These are phyloP conservation scores for Elgonia sp. DNA, from an alignment of 2,888 invertebrate species.

Conservation along the genomic window DNA sequence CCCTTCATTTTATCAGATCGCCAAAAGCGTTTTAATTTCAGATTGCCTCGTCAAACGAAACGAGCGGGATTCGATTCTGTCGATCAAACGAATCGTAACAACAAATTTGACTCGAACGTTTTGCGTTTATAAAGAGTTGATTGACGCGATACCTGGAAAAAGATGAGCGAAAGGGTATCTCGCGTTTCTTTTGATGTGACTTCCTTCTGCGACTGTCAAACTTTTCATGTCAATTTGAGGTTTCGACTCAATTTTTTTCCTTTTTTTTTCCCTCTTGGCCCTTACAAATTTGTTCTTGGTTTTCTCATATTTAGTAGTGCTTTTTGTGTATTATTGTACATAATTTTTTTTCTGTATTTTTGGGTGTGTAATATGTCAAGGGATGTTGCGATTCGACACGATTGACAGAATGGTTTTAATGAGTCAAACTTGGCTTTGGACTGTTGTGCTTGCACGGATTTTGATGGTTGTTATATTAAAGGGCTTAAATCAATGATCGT, in stretches of 20 bases:
- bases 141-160: constrained; percentile 72
- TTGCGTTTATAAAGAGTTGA: constrained; percentile 74
- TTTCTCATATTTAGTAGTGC: no score
- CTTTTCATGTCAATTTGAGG: constrained; percentile 66
- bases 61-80: constrained; percentile 74
- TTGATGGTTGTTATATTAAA: constrained; percentile 72
- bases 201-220: constrained; percentile 72
- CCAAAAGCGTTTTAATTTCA: constrained; percentile 75
- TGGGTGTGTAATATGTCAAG: constrained; percentile 47
- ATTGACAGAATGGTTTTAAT: constrained; percentile 75
- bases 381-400: constrained; percentile 58
- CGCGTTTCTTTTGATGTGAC: constrained; percentile 73
- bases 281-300: constrained; percentile 7
- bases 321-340: neutral
- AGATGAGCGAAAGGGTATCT: constrained; percentile 66
- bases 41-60: constrained; percentile 76
- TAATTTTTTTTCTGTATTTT: constrained; percentile 21
- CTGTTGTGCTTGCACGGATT: constrained; percentile 72
- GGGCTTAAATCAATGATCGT: constrained; percentile 71
- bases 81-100: constrained; percentile 77
- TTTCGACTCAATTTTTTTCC: constrained; percentile 41
- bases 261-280: constrained; percentile 9
- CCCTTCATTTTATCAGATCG: constrained; percentile 67
- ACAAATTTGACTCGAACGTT: constrained; percentile 74
- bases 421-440: constrained; percentile 71